Conservation (phyloP, 2,797 vertebrate genomes). For the Anguilla pacifica region DNA sequence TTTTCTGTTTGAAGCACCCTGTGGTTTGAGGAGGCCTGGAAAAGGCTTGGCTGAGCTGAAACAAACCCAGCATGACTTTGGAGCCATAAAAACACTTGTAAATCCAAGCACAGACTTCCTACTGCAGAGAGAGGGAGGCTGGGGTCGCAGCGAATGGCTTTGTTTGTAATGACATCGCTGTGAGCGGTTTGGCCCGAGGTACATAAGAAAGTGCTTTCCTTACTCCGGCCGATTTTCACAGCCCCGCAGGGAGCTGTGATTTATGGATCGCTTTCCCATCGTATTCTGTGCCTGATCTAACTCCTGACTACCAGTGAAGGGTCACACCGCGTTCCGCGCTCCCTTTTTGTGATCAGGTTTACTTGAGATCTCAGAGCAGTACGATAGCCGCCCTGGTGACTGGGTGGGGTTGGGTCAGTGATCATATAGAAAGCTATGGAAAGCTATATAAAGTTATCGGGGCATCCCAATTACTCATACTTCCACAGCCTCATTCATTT, state of each 20-base stretch:
- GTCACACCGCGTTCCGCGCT: background rate
- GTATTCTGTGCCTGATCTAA: background rate
- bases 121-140: background rate
- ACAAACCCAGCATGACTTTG: background rate
- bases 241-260: background rate
- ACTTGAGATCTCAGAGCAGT: background rate
- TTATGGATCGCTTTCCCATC: background rate
- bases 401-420: background rate
- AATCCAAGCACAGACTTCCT: background rate
- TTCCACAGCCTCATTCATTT: background rate
- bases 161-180: constrained; percentile 14
- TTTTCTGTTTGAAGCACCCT: background rate
- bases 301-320: background rate
- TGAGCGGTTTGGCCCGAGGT: background rate
- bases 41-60: background rate
- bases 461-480: background rate
- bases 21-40: background rate
- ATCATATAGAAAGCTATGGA: too few relatives aligned
- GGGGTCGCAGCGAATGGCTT: background rate
- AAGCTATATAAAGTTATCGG: background rate
- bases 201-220: constrained; percentile 2
- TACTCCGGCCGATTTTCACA: background rate
- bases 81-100: background rate
- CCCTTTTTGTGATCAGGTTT: background rate
- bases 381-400: background rate